Evolutionary conservation across 2,113 vertebrate genomes (phyloP), one percentile per base, ranked within the genome.

Genomic region (Pterocles gutturalis): DNA sequence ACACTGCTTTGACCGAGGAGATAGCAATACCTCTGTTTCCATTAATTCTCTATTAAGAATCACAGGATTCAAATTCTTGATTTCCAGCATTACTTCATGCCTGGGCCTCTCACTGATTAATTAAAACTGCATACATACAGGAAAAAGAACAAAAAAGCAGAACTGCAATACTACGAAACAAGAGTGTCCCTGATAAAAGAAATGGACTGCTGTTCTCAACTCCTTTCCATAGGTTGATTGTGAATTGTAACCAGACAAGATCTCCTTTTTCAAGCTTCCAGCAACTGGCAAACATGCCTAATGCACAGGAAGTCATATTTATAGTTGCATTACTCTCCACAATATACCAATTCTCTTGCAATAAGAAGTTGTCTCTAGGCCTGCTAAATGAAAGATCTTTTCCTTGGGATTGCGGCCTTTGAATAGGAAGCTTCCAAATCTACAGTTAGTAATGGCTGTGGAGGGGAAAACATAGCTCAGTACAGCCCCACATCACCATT

Each of bases 211-310:
- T 97, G 93, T 93, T 96, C 83, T 79, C 91, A 80, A 2, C 43
- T 57, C 26, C 48, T 67, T 94, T 95, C 89, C 94, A 91, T 95
- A 95, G 78, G 79, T 94, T 97, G 91, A 96, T 94, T 97, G 71
- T 97, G 91, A 96, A 97, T 87, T 97, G 93, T 92, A 96, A 89
- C 54, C 77, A 96, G 93, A 97, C 90, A 97, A 96, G 57, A 92
- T 95, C 76, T 87, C 76, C 78, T 91, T 97, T 94, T 86, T 87
- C 90, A 95, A 92, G 67, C 79, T 80, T 94, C 84, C 82, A 97
- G 90, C 71, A 91, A 94, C 36, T 80, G 83, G 90, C 90, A 92
- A 90, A 96, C 90, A 71, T 87, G 83, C n/a, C 94, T 71, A 79
- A 90, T 82, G 71, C 57, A 93, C 90, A 97, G 96, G 96, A 97